These are phyloP conservation scores for Holacanthus passer DNA, from an alignment of 2,113 vertebrate species.

Conservation along the genomic window DNA sequence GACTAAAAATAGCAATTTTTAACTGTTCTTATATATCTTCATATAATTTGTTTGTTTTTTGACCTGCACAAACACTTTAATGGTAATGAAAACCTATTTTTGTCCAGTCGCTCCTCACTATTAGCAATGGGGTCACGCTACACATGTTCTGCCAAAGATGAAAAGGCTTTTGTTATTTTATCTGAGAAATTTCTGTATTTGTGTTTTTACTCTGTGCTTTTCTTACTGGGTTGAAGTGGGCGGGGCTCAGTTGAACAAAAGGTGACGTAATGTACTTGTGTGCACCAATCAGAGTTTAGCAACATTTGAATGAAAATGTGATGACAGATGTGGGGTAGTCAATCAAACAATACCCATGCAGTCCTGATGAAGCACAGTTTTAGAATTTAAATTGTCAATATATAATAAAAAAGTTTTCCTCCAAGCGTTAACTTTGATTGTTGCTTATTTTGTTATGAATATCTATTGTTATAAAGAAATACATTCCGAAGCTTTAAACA, in stretches of 20 bases:
- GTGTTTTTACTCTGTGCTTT: background rate
- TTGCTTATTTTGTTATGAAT: background rate
- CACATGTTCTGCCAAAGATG: no score
- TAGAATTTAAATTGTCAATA: background rate
- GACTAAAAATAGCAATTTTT: no score
- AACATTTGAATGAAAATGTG: background rate
- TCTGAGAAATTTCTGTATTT: background rate
- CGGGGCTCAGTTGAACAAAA: background rate
- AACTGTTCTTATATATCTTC: no score
- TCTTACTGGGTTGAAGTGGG: background rate
- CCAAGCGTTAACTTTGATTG: background rate
- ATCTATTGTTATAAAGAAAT: no score
- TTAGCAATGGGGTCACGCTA: background rate
- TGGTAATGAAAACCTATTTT: no score
- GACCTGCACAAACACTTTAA: no score
- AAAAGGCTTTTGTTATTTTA: no score
- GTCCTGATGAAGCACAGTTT: background rate
- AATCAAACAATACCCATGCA: background rate
- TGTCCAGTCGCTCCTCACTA: background rate
- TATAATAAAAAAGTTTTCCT: background rate
- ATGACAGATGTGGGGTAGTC: background rate
- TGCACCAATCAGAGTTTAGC: background rate
- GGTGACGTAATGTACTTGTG: background rate
- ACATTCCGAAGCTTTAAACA: background rate
- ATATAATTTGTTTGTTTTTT: no score